A percentile compares a stretch with the other conserved stretches of the same genome.
Conservation (phyloP, 2,113 vertebrate genomes). For the Bubalus kerabau region DNA sequence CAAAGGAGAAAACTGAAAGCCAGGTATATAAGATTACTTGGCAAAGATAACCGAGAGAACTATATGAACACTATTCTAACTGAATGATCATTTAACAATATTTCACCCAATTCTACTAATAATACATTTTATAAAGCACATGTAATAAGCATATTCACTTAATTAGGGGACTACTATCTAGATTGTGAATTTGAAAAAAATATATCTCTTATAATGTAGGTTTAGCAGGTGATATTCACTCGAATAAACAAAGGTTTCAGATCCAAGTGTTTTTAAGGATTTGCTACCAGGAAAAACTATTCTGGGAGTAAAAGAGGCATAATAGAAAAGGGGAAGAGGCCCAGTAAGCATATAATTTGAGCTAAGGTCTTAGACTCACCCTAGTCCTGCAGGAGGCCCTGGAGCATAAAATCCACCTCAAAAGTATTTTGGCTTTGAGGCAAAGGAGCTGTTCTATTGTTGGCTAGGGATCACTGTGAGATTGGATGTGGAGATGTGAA, state of each 20-base stretch:
- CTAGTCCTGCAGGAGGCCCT: background rate
- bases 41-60: background rate
- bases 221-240: background rate
- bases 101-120: background rate
- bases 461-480: background rate
- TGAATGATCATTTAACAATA: background rate
- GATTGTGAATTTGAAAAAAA: background rate
- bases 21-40: background rate
- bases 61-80: background rate
- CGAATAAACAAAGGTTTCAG: background rate
- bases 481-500: background rate
- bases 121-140: slow-evolving; percentile 8
- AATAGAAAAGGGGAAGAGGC: background rate
- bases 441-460: background rate
- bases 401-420: background rate
- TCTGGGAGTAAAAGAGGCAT: background rate
- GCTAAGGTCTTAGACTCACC: background rate
- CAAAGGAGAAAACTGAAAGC: slow-evolving; percentile 23
- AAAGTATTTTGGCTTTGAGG: background rate
- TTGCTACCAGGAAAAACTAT: background rate
- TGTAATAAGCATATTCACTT: background rate
- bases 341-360: background rate
- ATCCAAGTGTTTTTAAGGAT: slow-evolving; percentile 16
- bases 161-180: background rate
- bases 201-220: background rate